These are phyloP conservation scores for Atlantisia rogersi DNA, from an alignment of 2,113 vertebrate species.

Conservation along the genomic window DNA sequence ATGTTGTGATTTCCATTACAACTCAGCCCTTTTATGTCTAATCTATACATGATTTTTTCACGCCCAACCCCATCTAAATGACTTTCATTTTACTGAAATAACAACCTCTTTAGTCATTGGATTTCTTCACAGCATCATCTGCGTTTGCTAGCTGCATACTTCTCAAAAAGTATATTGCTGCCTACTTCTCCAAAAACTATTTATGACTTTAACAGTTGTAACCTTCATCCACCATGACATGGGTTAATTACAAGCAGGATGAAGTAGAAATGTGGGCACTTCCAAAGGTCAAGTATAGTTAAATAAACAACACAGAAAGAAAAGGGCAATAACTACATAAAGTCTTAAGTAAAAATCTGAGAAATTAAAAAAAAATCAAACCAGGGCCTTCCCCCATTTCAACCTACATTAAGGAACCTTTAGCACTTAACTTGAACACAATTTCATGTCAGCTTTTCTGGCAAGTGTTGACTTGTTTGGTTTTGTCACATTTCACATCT, in stretches of 20 bases:
- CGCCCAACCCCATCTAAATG: background rate
- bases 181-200: background rate
- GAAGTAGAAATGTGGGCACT: background rate
- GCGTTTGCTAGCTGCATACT: background rate
- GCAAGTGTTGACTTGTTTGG: conserved; percentile 40
- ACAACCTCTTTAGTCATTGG: background rate
- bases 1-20: conserved; percentile 27
- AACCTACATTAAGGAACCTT: conserved; percentile 3
- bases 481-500: conserved; percentile 41
- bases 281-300: background rate
- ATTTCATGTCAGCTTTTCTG: background rate
- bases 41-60: conserved; percentile 21
- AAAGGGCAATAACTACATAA: background rate
- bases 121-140: background rate
- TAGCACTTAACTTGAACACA: conserved; percentile 17
- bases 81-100: conserved; percentile 39
- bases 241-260: background rate
- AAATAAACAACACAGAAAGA: background rate
- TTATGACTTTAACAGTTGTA: background rate
- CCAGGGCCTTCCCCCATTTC: background rate
- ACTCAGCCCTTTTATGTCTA: conserved; percentile 18
- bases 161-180: background rate
- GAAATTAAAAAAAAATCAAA: background rate
- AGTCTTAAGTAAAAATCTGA: conserved; percentile 1
- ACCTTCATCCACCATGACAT: background rate